Evolutionary conservation across 2,113 vertebrate genomes (phyloP).

Genomic region (Mugil cephalus): DNA sequence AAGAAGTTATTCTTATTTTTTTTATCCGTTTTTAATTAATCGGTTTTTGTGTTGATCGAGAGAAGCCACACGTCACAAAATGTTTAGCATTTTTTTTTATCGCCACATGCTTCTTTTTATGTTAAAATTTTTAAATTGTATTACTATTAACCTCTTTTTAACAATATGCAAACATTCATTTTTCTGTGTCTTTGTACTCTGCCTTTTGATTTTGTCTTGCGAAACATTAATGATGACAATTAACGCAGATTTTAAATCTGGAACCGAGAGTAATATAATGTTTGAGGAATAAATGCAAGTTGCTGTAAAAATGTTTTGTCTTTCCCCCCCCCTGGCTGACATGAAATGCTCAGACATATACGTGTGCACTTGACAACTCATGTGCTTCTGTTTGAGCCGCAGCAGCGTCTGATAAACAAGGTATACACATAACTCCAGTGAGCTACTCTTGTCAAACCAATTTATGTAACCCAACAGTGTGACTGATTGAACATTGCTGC

Average conservation of each 20-base stretch:
- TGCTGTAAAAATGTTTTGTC: not conserved
- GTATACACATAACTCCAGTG: conserved; percentile 2
- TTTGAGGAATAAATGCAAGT: conserved; percentile 12
- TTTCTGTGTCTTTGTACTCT: not conserved
- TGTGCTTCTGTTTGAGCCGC: conserved; percentile 16
- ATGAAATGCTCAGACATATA: not conserved
- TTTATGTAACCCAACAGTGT: conserved; percentile 29
- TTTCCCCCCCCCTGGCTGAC: not conserved
- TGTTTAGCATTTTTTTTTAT: not conserved
- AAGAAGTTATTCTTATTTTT: not conserved
- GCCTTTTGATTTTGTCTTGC: not conserved
- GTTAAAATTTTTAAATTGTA: too few species aligned
- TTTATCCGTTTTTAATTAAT: too few species aligned
- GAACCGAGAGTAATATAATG: not conserved
- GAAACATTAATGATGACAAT: not conserved
- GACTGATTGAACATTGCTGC: not conserved
- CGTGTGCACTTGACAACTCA: conserved; percentile 4
- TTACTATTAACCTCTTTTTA: not conserved
- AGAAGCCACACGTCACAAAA: not conserved
- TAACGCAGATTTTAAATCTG: not conserved
- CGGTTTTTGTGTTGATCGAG: too few species aligned
- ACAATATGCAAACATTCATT: too few species aligned
- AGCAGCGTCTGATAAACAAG: conserved; percentile 9
- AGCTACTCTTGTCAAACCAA: conserved; percentile 6
- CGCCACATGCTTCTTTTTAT: not conserved